These are phyloP conservation scores for Lordiphosa mommai DNA, from an alignment of 1,140 invertebrate species.

Conservation along the genomic window DNA sequence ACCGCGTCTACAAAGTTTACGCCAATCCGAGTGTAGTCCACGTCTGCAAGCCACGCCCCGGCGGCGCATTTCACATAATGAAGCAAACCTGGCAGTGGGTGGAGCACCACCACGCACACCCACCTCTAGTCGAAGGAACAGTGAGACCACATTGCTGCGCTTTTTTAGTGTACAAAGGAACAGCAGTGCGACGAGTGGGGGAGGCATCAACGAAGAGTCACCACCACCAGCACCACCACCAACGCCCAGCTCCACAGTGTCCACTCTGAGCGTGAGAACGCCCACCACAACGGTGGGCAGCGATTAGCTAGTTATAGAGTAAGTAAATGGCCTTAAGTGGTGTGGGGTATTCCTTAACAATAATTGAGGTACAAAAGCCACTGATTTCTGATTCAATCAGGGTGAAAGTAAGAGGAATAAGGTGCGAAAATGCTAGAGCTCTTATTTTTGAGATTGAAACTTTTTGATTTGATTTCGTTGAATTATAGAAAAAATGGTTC, in stretches of 20 bases:
- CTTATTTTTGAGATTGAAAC: too few relatives aligned
- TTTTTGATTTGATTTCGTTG: too few relatives aligned
- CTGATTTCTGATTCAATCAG: too few relatives aligned
- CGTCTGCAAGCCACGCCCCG: conserved; percentile 44
- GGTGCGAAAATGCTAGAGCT: too few relatives aligned
- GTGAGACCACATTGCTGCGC: conserved; percentile 69
- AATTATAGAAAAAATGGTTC: too few relatives aligned
- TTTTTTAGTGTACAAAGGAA: conserved; percentile 70
- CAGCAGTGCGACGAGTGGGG: conserved; percentile 4
- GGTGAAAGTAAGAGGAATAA: too few relatives aligned
- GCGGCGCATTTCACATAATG: conserved; percentile 57
- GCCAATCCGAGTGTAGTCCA: conserved; percentile 66
- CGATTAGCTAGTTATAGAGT: too few relatives aligned
- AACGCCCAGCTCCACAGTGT: not conserved
- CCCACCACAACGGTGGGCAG: conserved; percentile 47
- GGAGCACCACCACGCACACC: conserved; percentile 47
- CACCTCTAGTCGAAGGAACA: conserved; percentile 71
- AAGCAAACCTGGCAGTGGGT: conserved; percentile 3
- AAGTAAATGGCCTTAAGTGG: not conserved
- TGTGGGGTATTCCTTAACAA: too few relatives aligned
- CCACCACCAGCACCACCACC: not conserved
- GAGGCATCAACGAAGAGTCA: conserved; percentile 11
- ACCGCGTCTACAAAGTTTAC: conserved; percentile 61
- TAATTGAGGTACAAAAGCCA: too few relatives aligned
- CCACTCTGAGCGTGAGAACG: conserved; percentile 15